Base-by-base conservation (phyloP, 2,113 vertebrate species). In the Megaleporinus macrocephalus region DNA sequence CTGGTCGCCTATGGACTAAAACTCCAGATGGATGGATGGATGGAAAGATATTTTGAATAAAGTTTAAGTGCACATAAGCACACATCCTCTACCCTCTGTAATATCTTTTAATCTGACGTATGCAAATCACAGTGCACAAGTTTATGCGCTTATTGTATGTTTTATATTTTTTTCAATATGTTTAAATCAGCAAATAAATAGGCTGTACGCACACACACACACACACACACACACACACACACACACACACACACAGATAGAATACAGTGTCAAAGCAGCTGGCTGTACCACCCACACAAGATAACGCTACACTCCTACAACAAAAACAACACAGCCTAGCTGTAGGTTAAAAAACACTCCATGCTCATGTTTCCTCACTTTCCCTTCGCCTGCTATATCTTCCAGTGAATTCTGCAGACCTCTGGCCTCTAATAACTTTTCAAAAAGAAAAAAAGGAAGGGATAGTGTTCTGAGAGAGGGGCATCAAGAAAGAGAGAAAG, bases 401-500 rank as follows among this genome's bases (percentile, higher is more conserved):
- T 26, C 9, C 55, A 65, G 72, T 29, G 24, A 36, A 44, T 68
- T 33, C 55, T 63, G 1, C 0, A 80, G 29, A 47, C 55, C 44
- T 68, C 26, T 71, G 53, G 29, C 53, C 77, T 75, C 6, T 27
- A 53, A 27, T 15, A 59, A 51, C 53, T 75, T 53, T 26, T 51
- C 41, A 30, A 63, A 24, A 12, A 29, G 55, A 30, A 41, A 12
- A 41, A 24, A 14, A 55, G 14, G 20, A 7, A 20, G 0, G 20
- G 20, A 22, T 7, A 22, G 20, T 6, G 53, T 55, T 55, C 20
- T 6, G 0, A 20, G 11, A 72, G 69, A 20, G 27, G 66, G 59
- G 53, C 41, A 82, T 53, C 41, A 53, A 80, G 27, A 18, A 41
- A 82, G 30, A 15, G 13, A 79, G 80, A 13, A 62, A 47, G 79